Evolutionary conservation across 1,140 invertebrate genomes (phyloP), one percentile per base, ranked within the genome.

Genomic region (Steinernema khuongi): DNA sequence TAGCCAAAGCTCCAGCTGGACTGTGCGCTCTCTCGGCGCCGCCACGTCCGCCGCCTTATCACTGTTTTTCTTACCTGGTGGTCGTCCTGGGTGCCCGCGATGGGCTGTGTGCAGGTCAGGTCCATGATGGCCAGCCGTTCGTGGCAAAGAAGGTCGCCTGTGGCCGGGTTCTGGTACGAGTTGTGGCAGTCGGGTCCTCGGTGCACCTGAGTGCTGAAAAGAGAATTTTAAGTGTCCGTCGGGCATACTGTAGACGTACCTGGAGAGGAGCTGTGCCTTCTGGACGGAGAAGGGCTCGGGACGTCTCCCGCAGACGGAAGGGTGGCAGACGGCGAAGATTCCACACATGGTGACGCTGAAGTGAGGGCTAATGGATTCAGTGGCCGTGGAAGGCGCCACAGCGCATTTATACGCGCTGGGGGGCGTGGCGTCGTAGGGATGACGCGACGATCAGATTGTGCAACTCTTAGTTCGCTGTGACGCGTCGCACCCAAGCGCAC

Each of bases 71-170:
- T 68, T 43, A 84, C 82, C 75, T 85, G 83, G 31, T 79, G 71
- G 44, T 74, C 72, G 32, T 68, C 28, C 14, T 32, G 26, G 1
- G 67, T 74, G 69, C 82, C 82, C 50, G 80, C 70, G 26, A 84
- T 44, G 30, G 83, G 83, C 67, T 84, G 83, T 17, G 71, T 60
- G 43, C 77, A 78, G 26, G 70, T 60, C 31, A 84, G 72, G 73
- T 84, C 83, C 60, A 81, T 80, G 72, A 84, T 84, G 31, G 83
- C 83, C 18, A 84, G 73, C 31, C 83, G 80, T 44, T 84, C 83
- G 72, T 84, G 83, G 70, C 74, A 80, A 19, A 84, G 73, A 36
- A 84, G 81, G 70, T 85, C 80, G 14, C 84, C 84, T 30, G 76
- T 84, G 31, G 36, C 68, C 26, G 80, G 71, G 69, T 82, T 69